These are phyloP conservation scores for Zaprionus gabonicus DNA, from an alignment of 1,140 invertebrate genomes.

Conservation along the genomic window DNA sequence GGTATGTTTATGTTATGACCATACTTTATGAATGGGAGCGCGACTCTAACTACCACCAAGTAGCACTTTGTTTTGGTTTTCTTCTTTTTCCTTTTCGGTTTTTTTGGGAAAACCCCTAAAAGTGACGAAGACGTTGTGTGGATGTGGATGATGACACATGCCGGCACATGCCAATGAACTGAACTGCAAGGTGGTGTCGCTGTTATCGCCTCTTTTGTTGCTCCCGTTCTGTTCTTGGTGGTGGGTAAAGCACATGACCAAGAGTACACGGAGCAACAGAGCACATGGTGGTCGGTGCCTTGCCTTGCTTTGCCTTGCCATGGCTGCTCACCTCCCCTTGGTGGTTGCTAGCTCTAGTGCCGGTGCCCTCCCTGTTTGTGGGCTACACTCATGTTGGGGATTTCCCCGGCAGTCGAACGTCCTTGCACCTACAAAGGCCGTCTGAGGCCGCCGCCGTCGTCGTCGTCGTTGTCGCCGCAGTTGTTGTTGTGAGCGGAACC, in stretches of 20 bases:
- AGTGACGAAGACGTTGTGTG: slow-evolving; percentile 78
- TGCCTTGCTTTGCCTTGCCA: slow-evolving; percentile 16
- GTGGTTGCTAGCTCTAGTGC: slow-evolving; percentile 29
- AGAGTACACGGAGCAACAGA: slow-evolving; percentile 45
- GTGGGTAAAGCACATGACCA: slow-evolving; percentile 71
- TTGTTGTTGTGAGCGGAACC: slow-evolving; percentile 76
- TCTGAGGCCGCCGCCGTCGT: slow-evolving; percentile 32
- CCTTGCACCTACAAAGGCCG: slow-evolving; percentile 79
- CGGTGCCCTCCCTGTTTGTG: slow-evolving; percentile 52
- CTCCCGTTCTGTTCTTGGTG: slow-evolving; percentile 38
- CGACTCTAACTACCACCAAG: slow-evolving; percentile 76
- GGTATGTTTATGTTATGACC: slow-evolving; percentile 71
- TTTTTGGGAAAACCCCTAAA: slow-evolving; percentile 76
- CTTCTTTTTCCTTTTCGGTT: slow-evolving; percentile 37
- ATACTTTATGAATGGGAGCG: slow-evolving; percentile 75
- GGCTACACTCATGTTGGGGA: slow-evolving; percentile 51
- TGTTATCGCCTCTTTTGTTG: slow-evolving; percentile 9
- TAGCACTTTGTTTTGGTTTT: slow-evolving; percentile 74
- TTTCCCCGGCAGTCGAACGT: slow-evolving; percentile 66
- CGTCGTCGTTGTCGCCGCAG: slow-evolving; percentile 33
- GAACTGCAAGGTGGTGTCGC: slow-evolving; percentile 32
- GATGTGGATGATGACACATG: slow-evolving; percentile 73
- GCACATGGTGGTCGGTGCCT: slow-evolving; percentile 62
- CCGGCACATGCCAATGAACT: slow-evolving; percentile 71
- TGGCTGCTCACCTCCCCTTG: slow-evolving; percentile 16